Base-by-base conservation (phyloP, 2,113 vertebrate species). In the Crocuta crocuta region DNA sequence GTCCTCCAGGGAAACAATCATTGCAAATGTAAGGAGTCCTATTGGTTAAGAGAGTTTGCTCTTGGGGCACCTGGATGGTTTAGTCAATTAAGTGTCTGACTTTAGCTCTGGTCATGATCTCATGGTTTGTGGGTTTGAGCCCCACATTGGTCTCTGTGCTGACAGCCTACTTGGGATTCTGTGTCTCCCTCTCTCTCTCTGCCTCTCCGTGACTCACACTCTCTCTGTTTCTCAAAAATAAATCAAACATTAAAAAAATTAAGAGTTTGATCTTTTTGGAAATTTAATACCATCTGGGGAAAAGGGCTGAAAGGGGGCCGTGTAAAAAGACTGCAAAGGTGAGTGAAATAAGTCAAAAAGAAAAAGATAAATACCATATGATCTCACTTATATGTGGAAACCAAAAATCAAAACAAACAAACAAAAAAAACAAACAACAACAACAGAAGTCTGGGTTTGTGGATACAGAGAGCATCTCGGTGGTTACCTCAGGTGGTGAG, bases 211-310 rank as follows among this genome's bases (percentile, higher is more conserved):
- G 6, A 17, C 21, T 21, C 21, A 58, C 17, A 4, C 58, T 58
- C 58, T 58, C 7, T 58, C 55, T 58, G 21, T 58, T 21, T 58
- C 58, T 58, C 21, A 58, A 58, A 58, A 23, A 58, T 58, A 58
- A 58, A 58, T 21, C 21, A 58, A 58, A 58, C 58, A 21, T 21
- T 23, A 23, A 58, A 23, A 55, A 58, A 58, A 58, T 58, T 23
- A 21, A 8, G 17, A 78, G 81, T 43, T 95, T 61, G 28, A 7
- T 90, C 50, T 86, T 97, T 66, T 89, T 92, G 53, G 66, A 92
- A 88, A 94, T 88, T n/a, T 87, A 73, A 84, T 88, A 70, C 19
- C 50, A 65, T 45, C 66, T 89, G n/a, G n/a, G 26, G 48, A 86
- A 86, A 50, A 94, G 15, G 76, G 23, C 26, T 58, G 11, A 45